Conservation (phyloP, 2,797 vertebrate species). For the Echiichthys vipera region DNA sequence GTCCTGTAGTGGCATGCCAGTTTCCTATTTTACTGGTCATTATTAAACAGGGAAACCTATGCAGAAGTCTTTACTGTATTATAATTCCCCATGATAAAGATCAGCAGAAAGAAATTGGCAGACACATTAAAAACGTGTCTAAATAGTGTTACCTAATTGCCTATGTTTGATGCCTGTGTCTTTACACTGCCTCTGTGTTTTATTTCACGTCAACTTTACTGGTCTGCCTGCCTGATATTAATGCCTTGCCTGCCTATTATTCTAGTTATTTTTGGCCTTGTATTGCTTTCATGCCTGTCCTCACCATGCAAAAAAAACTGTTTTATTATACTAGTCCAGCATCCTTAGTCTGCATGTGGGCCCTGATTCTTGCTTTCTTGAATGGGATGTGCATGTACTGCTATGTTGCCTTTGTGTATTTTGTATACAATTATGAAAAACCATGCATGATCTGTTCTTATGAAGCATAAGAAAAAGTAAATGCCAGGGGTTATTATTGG, state of each 20-base stretch:
- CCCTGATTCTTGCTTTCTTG: neutral
- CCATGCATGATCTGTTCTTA: slow-evolving; percentile 1
- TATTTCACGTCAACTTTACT: neutral
- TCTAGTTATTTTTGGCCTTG: neutral
- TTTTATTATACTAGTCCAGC: neutral
- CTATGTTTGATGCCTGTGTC: neutral
- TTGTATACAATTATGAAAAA: slow-evolving; percentile 9
- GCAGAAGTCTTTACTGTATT: neutral
- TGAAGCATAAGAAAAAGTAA: slow-evolving; percentile 20
- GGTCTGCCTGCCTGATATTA: neutral
- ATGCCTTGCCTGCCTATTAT: neutral
- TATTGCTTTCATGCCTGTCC: neutral
- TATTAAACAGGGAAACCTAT: slow-evolving; percentile 1
- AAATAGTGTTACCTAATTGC: neutral
- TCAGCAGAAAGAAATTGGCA: neutral
- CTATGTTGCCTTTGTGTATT: slow-evolving; percentile 20
- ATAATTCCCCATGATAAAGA: neutral
- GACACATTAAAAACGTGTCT: neutral
- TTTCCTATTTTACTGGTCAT: neutral
- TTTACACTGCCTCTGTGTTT: neutral
- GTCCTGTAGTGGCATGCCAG: slow-evolving; percentile 7
- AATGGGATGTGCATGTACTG: neutral
- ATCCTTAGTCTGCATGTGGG: neutral
- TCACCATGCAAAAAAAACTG: neutral
- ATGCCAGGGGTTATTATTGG: slow-evolving; percentile 32